Evolutionary conservation across 2,113 vertebrate species (phyloP).

Genomic region (Gymnobelideus leadbeateri): DNA sequence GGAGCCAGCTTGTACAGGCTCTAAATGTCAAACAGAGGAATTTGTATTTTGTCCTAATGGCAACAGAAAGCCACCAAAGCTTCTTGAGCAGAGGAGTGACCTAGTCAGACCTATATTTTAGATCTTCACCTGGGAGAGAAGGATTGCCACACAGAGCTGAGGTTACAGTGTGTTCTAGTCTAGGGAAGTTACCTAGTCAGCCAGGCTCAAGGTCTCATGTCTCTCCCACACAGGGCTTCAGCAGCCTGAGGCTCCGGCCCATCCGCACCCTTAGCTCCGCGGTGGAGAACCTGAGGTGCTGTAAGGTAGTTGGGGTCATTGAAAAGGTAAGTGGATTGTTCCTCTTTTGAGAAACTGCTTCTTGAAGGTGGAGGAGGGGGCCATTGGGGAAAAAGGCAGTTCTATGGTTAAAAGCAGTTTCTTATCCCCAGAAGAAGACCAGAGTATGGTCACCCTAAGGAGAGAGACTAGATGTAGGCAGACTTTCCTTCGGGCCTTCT

Average conservation of each 20-base stretch:
- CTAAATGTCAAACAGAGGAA: background rate
- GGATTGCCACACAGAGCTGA: background rate
- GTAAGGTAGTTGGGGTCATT: constrained; percentile 92
- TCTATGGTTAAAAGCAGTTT: background rate
- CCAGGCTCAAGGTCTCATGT: background rate
- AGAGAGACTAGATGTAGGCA: background rate
- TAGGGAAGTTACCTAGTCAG: background rate
- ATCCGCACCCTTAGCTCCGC: constrained; percentile 95
- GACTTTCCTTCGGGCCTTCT: background rate
- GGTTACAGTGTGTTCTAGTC: background rate
- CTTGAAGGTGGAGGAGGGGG: background rate
- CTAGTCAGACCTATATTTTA: background rate
- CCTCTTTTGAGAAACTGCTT: background rate
- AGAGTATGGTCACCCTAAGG: background rate
- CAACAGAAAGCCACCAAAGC: background rate
- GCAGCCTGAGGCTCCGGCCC: constrained; percentile 96
- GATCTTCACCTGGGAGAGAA: background rate
- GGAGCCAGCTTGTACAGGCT: background rate
- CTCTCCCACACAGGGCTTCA: constrained; percentile 90
- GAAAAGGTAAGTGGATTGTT: constrained; percentile 91
- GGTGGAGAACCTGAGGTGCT: constrained; percentile 94
- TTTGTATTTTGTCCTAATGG: background rate
- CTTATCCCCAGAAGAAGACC: background rate
- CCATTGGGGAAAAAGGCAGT: background rate
- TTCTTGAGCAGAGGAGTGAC: background rate